phyloP scores from a whole-genome alignment of 2,888 invertebrate genomes.

The Calliopum simillimum region DNA sequence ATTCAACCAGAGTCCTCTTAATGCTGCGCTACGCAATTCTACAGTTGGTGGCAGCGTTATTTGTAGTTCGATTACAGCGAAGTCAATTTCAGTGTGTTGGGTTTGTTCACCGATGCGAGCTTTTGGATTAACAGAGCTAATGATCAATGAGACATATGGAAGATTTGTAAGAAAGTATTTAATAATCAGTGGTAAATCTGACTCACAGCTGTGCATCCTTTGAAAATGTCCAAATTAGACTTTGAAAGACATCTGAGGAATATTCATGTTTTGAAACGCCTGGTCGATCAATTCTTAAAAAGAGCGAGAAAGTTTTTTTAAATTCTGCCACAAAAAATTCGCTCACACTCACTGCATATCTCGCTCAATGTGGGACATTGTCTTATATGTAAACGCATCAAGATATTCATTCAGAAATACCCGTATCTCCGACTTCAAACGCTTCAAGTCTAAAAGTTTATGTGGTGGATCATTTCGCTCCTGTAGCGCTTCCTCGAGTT shows the following conservation, averaged over 20 bases:
- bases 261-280: constrained; percentile 64
- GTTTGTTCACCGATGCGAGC: constrained; percentile 60
- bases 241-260: constrained; percentile 63
- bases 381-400: constrained; percentile 66
- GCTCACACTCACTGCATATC: constrained; percentile 64
- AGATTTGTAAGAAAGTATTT: background rate
- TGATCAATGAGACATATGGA: constrained; percentile 1
- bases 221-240: constrained; percentile 63
- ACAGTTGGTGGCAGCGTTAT: constrained; percentile 68
- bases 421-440: constrained; percentile 63
- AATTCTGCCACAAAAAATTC: background rate
- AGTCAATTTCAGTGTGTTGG: constrained; percentile 67
- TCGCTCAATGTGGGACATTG: constrained; percentile 65
- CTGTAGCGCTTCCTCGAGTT: constrained; percentile 60
- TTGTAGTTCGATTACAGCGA: constrained; percentile 66
- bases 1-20: constrained; percentile 69
- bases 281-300: constrained; percentile 58
- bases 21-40: constrained; percentile 65
- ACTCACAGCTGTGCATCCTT: constrained; percentile 62
- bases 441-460: constrained; percentile 56
- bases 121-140: constrained; percentile 57
- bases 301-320: background rate
- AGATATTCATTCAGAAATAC: constrained; percentile 59
- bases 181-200: background rate
- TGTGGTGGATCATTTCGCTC: constrained; percentile 52